Evolutionary conservation across 30 jellyfish, hydroid and myxozoan species (phyloP).

Genomic region (Pelagia noctiluca): DNA sequence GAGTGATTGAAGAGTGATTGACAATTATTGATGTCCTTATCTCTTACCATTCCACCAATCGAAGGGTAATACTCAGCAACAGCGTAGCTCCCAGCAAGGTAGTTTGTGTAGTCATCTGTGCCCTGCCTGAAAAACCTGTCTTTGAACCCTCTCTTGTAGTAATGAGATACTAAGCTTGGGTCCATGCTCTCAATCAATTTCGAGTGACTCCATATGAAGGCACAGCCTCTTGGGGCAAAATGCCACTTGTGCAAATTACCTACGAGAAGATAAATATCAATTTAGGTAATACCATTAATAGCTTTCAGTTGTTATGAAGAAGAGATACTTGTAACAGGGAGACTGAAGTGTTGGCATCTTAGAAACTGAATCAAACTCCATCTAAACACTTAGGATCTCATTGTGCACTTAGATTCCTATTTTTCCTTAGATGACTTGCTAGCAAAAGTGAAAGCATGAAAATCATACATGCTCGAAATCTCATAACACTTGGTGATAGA

Average conservation of each 20-base stretch:
- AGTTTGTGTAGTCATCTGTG: constrained; percentile 83
- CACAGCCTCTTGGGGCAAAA: constrained; percentile 97
- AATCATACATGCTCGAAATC: too few species aligned
- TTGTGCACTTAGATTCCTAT: too few species aligned
- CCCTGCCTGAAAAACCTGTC: constrained; percentile 91
- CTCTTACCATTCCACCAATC: constrained; percentile 95
- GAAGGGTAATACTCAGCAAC: constrained; percentile 81
- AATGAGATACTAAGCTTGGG: constrained; percentile 95
- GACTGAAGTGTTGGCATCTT: neutral
- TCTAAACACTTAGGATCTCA: too few species aligned
- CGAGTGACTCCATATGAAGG: constrained; percentile 79
- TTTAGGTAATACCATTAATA: neutral
- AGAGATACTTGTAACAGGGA: neutral
- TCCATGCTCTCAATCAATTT: constrained; percentile 50
- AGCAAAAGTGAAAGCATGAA: too few species aligned
- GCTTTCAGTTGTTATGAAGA: neutral
- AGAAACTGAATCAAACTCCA: too few species aligned
- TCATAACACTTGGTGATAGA: too few species aligned
- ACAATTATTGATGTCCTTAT: too few species aligned
- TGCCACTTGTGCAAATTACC: constrained; percentile 98
- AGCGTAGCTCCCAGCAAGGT: constrained; percentile 89
- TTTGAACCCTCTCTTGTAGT: constrained; percentile 72
- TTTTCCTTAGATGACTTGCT: too few species aligned
- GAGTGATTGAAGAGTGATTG: too few species aligned
- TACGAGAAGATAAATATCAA: constrained; percentile 4